Conservation (phyloP, 2,797 vertebrate species). For the Poeciliopsis gracilis region DNA sequence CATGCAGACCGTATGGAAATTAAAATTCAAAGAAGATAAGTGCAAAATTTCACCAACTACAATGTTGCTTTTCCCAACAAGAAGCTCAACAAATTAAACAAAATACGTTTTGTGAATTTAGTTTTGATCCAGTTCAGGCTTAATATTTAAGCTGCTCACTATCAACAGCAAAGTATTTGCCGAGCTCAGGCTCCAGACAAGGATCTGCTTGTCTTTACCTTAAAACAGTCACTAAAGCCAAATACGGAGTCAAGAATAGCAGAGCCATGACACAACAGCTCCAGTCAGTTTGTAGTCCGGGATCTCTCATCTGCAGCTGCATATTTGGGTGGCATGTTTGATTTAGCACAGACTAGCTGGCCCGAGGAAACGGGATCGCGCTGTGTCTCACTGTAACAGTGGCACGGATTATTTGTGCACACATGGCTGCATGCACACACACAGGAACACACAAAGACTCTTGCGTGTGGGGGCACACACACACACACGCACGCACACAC, state of each 20-base stretch:
- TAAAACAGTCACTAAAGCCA: slow-evolving; percentile 8
- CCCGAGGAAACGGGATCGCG: slow-evolving; percentile 39
- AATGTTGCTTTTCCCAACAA: neutral
- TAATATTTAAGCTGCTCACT: neutral
- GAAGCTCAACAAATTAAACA: neutral
- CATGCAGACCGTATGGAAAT: neutral
- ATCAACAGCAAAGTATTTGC: neutral
- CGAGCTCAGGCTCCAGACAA: neutral
- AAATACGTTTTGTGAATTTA: neutral
- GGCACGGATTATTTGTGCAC: slow-evolving; percentile 8
- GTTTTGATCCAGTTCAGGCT: neutral
- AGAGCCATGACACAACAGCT: slow-evolving; percentile 6
- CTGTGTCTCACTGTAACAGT: slow-evolving; percentile 23
- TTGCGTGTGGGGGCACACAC: neutral
- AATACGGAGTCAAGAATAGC: slow-evolving; percentile 6
- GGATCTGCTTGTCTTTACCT: slow-evolving; percentile 6
- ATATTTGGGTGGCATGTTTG: slow-evolving; percentile 65
- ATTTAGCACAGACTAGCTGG: slow-evolving; percentile 62
- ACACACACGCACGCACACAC: neutral
- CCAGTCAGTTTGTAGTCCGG: slow-evolving; percentile 32
- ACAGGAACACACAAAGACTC: neutral
- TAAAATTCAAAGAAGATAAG: neutral
- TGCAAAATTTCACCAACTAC: neutral
- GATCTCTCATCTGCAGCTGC: slow-evolving; percentile 45
- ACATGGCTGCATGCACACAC: neutral